Conservation (phyloP, 2,113 vertebrate genomes). For the Strigops habroptila region DNA sequence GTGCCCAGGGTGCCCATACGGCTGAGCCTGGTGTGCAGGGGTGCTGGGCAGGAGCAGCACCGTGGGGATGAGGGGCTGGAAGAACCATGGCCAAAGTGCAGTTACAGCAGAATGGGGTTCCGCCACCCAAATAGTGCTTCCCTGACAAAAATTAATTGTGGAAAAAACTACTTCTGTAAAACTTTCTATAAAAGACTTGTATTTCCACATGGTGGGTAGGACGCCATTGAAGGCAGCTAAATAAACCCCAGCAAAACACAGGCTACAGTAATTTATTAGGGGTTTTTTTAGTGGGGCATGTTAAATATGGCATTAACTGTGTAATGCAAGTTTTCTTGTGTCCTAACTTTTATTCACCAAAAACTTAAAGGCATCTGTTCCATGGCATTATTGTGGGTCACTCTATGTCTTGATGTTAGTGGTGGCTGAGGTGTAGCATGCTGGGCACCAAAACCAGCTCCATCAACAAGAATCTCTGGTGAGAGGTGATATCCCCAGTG, state of each 20-base stretch:
- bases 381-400: neutral
- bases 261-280: neutral
- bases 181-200: neutral
- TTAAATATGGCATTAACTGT: neutral
- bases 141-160: neutral
- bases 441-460: neutral
- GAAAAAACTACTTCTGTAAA: neutral
- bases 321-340: neutral
- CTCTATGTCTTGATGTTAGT: neutral
- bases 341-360: neutral
- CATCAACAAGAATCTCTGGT: neutral
- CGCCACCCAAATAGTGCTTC: neutral
- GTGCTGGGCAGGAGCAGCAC: neutral
- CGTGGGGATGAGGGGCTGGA: rapidly evolving
- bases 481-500: neutral
- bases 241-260: neutral
- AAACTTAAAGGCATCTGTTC: neutral
- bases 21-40: neutral
- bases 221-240: neutral
- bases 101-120: neutral
- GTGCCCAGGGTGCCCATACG: rapidly evolving
- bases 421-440: neutral
- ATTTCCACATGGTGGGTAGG: neutral
- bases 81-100: neutral
- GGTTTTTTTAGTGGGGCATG: neutral